These are phyloP conservation scores for Imbricaverruca yamaguchii DNA, from an alignment of 2,888 invertebrate genomes.

Conservation along the genomic window DNA sequence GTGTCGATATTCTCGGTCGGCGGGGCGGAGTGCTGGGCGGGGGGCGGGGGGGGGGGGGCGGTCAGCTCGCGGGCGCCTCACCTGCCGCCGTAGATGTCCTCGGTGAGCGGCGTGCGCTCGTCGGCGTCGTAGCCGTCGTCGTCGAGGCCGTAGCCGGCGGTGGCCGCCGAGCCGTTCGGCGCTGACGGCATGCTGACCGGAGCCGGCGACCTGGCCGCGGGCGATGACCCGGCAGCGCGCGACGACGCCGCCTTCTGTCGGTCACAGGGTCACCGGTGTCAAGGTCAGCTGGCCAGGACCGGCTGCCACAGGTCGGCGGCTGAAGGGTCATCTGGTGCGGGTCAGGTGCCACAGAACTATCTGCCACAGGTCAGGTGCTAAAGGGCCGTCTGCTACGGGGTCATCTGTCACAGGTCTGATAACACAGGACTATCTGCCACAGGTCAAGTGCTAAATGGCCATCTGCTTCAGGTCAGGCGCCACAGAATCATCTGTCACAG, in stretches of 20 bases:
- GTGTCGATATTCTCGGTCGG: too few relatives aligned
- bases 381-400: too few relatives aligned
- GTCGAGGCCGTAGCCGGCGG: constrained; percentile 44
- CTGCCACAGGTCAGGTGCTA: too few relatives aligned
- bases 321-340: too few relatives aligned
- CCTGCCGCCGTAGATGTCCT: constrained; percentile 87
- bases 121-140: constrained; percentile 54
- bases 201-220: background rate
- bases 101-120: constrained; percentile 75
- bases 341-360: too few relatives aligned
- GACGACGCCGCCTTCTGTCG: constrained; percentile 10
- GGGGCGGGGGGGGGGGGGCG: too few relatives aligned
- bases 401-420: too few relatives aligned
- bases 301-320: background rate
- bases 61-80: constrained; percentile 43
- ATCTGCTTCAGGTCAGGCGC: too few relatives aligned
- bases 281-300: background rate
- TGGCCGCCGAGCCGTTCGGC: constrained; percentile 19
- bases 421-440: too few relatives aligned
- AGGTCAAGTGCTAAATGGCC: too few relatives aligned
- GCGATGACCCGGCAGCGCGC: background rate
- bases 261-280: background rate
- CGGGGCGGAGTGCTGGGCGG: too few relatives aligned
- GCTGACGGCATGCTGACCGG: background rate
- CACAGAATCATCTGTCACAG: too few relatives aligned